A percentile compares a stretch with the other conserved stretches of the same genome.
phyloP scores from a whole-genome alignment of 2,113 vertebrate species.

The Semnornis frantzii region DNA sequence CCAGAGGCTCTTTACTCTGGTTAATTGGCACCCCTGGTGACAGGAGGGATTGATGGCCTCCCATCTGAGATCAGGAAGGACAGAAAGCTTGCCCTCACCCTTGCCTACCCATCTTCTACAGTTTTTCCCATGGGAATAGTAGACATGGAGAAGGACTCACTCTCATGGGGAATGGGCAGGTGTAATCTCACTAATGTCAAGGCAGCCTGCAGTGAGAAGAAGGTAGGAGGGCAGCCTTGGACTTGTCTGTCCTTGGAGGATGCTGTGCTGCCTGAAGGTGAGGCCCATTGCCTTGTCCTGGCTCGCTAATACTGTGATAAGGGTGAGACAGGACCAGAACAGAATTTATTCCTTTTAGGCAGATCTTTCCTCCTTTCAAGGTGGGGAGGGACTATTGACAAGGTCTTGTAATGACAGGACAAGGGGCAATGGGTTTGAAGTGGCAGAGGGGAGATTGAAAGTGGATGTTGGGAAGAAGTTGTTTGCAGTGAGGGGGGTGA shows the following conservation, averaged over 20 bases:
- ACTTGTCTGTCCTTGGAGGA: background rate
- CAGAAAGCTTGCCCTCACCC: background rate
- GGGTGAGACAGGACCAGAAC: background rate
- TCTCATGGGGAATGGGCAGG: background rate
- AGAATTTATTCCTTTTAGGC: background rate
- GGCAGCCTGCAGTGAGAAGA: background rate
- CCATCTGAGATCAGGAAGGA: background rate
- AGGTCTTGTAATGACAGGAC: too few relatives aligned
- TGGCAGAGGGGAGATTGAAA: too few relatives aligned
- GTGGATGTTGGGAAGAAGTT: too few relatives aligned
- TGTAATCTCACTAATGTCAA: background rate
- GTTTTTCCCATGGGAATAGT: background rate
- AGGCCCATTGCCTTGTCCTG: background rate
- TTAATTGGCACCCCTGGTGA: slow-evolving; percentile 53
- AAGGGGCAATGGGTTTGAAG: too few relatives aligned
- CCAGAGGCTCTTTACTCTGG: slow-evolving; percentile 42
- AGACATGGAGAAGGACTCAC: rapidly evolving
- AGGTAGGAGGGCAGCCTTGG: background rate
- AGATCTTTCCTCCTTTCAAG: background rate
- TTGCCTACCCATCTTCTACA: rapidly evolving
- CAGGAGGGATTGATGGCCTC: slow-evolving; percentile 20
- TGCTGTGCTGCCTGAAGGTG: background rate
- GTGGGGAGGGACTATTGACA: too few relatives aligned
- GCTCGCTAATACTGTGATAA: background rate
- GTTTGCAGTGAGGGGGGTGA: too few relatives aligned